Evolutionary conservation across 2,113 vertebrate species (phyloP).

Genomic region (Panthera uncia): DNA sequence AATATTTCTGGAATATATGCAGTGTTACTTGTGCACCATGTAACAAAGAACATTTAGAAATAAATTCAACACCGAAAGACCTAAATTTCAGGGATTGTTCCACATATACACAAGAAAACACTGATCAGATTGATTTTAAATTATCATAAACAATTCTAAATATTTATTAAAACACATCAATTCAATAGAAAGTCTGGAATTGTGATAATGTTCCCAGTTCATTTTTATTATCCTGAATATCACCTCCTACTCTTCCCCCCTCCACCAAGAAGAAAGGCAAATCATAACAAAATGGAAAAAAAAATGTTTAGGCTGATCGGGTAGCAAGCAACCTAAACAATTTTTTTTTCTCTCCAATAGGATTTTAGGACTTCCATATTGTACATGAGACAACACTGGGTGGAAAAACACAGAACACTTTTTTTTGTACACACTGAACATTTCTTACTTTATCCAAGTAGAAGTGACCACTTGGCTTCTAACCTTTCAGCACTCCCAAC

Average conservation of each 20-base stretch:
- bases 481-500: slow-evolving; percentile 31
- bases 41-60: slow-evolving; percentile 65
- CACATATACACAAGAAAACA: slow-evolving; percentile 76
- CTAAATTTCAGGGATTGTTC: slow-evolving; percentile 30
- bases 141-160: slow-evolving; percentile 79
- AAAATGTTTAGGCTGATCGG: slow-evolving; percentile 76
- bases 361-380: slow-evolving; percentile 72
- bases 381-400: slow-evolving; percentile 77
- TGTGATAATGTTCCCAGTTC: slow-evolving; percentile 57
- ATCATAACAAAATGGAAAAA: slow-evolving; percentile 63
- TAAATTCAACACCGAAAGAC: slow-evolving; percentile 50
- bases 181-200: slow-evolving; percentile 73
- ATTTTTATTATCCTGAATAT: slow-evolving; percentile 63
- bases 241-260: slow-evolving; percentile 43
- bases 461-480: neutral
- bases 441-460: slow-evolving; percentile 3
- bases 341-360: slow-evolving; percentile 58
- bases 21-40: slow-evolving; percentile 54
- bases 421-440: slow-evolving; percentile 16
- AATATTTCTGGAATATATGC: slow-evolving; percentile 19
- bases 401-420: slow-evolving; percentile 57
- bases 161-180: slow-evolving; percentile 81
- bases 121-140: slow-evolving; percentile 73
- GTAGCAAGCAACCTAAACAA: slow-evolving; percentile 68
- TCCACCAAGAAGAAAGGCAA: slow-evolving; percentile 55